phyloP scores from a whole-genome alignment of 2,797 vertebrate genomes.

The Danio jaintianensis region DNA sequence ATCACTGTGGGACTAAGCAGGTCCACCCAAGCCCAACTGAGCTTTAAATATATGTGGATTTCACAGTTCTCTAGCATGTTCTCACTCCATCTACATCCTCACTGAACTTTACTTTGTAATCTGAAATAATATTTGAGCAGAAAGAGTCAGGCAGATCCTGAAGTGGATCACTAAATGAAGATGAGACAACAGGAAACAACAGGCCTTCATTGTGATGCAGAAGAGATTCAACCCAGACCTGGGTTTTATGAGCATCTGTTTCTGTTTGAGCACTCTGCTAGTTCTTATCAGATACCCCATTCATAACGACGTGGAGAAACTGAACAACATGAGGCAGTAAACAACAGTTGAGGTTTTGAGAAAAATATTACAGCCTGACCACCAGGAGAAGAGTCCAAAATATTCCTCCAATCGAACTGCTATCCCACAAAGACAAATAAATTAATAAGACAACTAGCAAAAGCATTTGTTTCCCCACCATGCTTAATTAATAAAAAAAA shows the following conservation, averaged over 20 bases:
- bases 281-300: constrained; percentile 1
- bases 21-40: constrained; percentile 37
- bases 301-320: constrained; percentile 1
- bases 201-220: neutral
- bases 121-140: neutral
- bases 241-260: constrained; percentile 14
- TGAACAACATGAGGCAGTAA: constrained; percentile 14
- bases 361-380: constrained; percentile 15
- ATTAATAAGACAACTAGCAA: neutral
- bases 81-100: neutral
- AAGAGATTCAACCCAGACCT: constrained; percentile 14
- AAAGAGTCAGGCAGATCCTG: neutral
- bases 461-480: neutral
- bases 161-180: constrained; percentile 1
- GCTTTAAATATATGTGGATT: constrained; percentile 34
- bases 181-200: constrained; percentile 9
- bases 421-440: neutral
- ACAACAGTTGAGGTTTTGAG: neutral
- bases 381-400: neutral
- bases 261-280: constrained; percentile 5
- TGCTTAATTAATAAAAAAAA: neutral
- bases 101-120: constrained; percentile 1
- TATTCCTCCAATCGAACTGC: neutral
- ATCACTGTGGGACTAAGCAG: constrained; percentile 39
- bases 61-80: constrained; percentile 7